Percentiles rank a stretch among this genome's conserved stretches.
phyloP scores from a whole-genome alignment of 2,888 invertebrate species.

The Allolobophora icterica region DNA sequence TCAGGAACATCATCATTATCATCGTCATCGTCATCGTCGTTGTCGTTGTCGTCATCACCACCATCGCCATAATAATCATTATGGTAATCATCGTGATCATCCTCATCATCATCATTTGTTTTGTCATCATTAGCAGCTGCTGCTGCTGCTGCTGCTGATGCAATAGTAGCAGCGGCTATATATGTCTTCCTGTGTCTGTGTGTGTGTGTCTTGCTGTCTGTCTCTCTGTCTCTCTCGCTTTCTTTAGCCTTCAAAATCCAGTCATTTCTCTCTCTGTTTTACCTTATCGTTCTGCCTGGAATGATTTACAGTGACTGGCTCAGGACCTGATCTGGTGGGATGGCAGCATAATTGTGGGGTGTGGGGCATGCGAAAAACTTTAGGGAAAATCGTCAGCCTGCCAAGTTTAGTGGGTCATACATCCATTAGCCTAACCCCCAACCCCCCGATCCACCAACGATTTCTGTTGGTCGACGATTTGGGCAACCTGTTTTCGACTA shows the following conservation, averaged over 20 bases:
- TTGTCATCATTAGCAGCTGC: too few relatives aligned
- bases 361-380: background rate
- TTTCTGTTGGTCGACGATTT: background rate
- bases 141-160: background rate
- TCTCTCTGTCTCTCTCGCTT: background rate
- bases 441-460: background rate
- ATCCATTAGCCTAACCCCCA: background rate
- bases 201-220: background rate
- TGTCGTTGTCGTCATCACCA: too few relatives aligned
- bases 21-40: too few relatives aligned
- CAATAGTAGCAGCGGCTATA: too few relatives aligned
- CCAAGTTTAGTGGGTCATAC: background rate
- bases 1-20: too few relatives aligned
- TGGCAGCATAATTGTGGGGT: background rate
- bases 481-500: conserved; percentile 6
- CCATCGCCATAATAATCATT: too few relatives aligned
- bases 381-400: background rate
- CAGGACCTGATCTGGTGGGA: background rate
- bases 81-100: too few relatives aligned
- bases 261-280: background rate
- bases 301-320: background rate
- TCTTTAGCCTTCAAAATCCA: background rate
- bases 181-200: too few relatives aligned
- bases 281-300: background rate
- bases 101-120: too few relatives aligned